Conservation (phyloP, 2,797 vertebrate genomes). For the Cryptoprocta ferox region DNA sequence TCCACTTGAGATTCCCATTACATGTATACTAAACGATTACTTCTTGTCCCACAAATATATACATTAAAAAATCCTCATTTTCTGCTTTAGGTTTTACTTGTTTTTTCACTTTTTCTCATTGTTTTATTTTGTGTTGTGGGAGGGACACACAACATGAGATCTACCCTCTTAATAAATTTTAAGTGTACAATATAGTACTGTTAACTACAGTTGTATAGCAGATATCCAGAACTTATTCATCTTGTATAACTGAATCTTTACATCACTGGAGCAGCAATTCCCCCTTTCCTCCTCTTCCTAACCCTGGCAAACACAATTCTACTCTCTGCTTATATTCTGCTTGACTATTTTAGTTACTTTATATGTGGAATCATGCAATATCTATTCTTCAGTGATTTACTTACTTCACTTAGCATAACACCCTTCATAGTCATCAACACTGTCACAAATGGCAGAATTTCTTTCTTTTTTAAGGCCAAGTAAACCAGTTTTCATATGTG, state of each 20-base stretch:
- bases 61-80: background rate
- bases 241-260: background rate
- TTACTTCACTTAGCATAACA: background rate
- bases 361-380: background rate
- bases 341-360: background rate
- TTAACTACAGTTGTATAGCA: background rate
- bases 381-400: background rate
- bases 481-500: background rate
- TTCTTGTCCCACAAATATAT: background rate
- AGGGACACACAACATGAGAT: background rate
- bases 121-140: background rate
- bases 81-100: background rate
- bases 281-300: background rate
- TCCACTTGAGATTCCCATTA: background rate
- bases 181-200: background rate
- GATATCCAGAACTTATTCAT: background rate
- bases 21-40: background rate
- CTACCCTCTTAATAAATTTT: background rate
- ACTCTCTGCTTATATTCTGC: background rate
- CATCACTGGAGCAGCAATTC: background rate
- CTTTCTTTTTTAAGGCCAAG: background rate
- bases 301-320: background rate
- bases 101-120: background rate
- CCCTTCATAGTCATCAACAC: background rate
- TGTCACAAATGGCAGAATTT: background rate